Evolutionary conservation across 2,113 vertebrate species (phyloP).

Genomic region (Pelodiscus sinensis): DNA sequence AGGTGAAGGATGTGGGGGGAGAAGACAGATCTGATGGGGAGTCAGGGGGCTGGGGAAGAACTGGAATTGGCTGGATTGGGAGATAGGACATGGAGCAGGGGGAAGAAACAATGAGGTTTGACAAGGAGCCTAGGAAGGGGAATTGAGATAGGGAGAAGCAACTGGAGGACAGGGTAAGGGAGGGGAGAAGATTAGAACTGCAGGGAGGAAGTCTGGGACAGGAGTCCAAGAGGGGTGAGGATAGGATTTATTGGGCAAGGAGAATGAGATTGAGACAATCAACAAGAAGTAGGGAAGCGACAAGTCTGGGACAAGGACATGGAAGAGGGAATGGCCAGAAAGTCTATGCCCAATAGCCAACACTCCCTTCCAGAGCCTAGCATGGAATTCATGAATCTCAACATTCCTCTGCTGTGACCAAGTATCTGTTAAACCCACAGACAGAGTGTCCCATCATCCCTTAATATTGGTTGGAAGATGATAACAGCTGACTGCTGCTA

Average conservation of each 20-base stretch:
- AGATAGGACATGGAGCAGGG: background rate
- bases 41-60: background rate
- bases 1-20: background rate
- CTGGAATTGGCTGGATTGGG: background rate
- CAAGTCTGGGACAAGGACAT: background rate
- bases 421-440: background rate
- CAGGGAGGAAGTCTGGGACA: background rate
- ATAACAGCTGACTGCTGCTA: background rate
- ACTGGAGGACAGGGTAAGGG: background rate
- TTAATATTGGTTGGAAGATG: background rate
- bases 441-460: background rate
- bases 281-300: background rate
- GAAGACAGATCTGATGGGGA: background rate
- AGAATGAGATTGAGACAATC: background rate
- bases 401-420: background rate
- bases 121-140: background rate
- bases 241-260: background rate
- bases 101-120: background rate
- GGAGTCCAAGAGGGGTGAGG: background rate
- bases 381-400: background rate
- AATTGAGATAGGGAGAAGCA: background rate
- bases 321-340: background rate
- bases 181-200: background rate
- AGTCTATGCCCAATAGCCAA: background rate
- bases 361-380: background rate